Evolutionary conservation across 30 jellyfish, hydroid and myxozoan genomes (phyloP).

Genomic region (Aurelia aurita complex sp. Pacific): DNA sequence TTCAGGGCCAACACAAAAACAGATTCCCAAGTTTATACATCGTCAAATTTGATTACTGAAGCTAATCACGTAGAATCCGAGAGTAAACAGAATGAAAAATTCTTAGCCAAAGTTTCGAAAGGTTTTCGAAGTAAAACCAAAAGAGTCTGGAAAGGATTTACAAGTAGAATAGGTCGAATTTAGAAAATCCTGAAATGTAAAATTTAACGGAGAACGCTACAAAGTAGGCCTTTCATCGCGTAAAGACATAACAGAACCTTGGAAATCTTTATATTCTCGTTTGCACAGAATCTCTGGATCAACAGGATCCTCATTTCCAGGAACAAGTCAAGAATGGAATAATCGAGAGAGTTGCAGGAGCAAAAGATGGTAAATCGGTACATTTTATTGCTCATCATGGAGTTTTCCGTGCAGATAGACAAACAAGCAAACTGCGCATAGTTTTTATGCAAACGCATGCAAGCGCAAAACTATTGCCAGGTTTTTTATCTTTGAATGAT

Average conservation of each 20-base stretch:
- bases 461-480: constrained; percentile 5
- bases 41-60: background rate
- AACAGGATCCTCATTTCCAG: constrained; percentile 1
- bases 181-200: background rate
- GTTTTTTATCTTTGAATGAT: background rate
- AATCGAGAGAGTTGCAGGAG: no score
- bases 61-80: background rate
- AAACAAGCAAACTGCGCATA: constrained; percentile 12
- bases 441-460: background rate
- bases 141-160: constrained; percentile 5
- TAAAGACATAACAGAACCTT: background rate
- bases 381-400: constrained; percentile 7
- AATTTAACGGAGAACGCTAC: constrained; percentile 21
- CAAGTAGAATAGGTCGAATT: background rate
- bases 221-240: constrained; percentile 17
- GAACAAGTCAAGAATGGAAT: background rate
- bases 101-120: background rate
- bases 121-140: constrained; percentile 16
- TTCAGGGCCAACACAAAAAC: background rate
- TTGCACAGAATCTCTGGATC: background rate
- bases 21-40: background rate
- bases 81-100: constrained; percentile 3
- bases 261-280: constrained; percentile 4
- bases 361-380: background rate
- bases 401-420: background rate